phyloP scores from a whole-genome alignment of 2,113 vertebrate genomes.

The Cygnus buccinator region DNA sequence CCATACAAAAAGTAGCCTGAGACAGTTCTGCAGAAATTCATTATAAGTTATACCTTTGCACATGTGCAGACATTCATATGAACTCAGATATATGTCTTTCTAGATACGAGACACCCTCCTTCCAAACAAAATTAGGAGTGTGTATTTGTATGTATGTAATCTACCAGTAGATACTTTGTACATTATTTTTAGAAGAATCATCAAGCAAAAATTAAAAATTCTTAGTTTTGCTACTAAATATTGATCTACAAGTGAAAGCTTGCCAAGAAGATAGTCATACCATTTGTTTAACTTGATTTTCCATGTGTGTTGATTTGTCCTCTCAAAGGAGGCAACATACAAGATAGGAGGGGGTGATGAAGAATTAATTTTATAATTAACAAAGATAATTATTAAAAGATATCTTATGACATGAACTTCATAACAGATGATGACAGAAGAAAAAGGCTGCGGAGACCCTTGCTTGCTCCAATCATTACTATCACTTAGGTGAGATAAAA shows the following conservation, averaged over 20 bases:
- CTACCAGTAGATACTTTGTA: neutral
- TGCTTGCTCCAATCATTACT: neutral
- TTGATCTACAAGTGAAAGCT: slow-evolving; percentile 23
- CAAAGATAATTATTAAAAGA: neutral
- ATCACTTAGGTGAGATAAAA: neutral
- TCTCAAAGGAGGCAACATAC: neutral
- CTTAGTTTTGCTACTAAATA: slow-evolving; percentile 50
- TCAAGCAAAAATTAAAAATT: neutral
- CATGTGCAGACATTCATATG: neutral
- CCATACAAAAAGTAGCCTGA: neutral
- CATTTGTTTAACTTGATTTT: slow-evolving; percentile 54
- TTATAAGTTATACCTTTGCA: neutral
- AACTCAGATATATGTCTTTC: neutral
- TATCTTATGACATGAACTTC: neutral
- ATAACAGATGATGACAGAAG: neutral
- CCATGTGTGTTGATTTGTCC: neutral
- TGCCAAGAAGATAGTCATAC: slow-evolving; percentile 29
- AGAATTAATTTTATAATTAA: neutral
- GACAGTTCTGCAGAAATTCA: too few species aligned
- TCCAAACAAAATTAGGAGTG: neutral
- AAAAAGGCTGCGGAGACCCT: neutral
- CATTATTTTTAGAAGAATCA: slow-evolving; percentile 1
- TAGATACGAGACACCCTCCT: neutral
- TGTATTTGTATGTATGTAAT: neutral
- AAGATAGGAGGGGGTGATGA: neutral